Evolutionary conservation across 2,113 vertebrate species (phyloP).

Genomic region (Galemys pyrenaicus): DNA sequence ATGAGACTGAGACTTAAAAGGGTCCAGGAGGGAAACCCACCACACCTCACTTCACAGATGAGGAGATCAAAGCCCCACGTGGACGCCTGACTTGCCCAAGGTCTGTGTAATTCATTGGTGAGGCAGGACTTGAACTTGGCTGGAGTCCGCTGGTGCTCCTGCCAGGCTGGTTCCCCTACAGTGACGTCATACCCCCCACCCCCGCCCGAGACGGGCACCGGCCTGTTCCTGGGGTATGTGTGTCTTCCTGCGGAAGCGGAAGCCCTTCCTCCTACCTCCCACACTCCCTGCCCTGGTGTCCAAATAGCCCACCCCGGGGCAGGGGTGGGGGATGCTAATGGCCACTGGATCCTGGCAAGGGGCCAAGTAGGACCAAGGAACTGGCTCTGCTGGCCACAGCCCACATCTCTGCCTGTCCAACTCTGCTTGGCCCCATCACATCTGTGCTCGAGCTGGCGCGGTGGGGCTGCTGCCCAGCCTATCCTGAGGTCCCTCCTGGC

Average conservation of each 20-base stretch:
- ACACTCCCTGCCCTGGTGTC: background rate
- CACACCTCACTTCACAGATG: rapidly evolving
- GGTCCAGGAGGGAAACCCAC: background rate
- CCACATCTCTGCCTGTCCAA: rapidly evolving
- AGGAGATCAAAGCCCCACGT: background rate
- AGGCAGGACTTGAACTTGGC: background rate
- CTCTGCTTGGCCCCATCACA: rapidly evolving
- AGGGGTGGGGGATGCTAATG: too few relatives aligned
- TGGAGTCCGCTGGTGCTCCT: rapidly evolving
- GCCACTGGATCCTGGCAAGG: background rate
- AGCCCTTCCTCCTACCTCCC: background rate
- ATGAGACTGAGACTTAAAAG: background rate
- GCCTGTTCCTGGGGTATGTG: too few relatives aligned
- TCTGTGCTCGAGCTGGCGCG: background rate
- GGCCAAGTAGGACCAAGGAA: background rate
- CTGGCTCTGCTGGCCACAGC: too few relatives aligned
- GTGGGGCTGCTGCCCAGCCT: background rate
- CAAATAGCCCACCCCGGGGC: background rate
- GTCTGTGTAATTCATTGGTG: background rate
- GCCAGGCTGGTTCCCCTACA: background rate
- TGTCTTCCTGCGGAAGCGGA: too few relatives aligned
- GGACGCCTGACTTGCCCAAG: background rate
- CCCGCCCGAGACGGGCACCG: background rate
- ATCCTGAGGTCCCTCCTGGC: background rate
- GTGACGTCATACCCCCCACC: too few relatives aligned